Evolutionary conservation across 2,888 invertebrate genomes (phyloP), one percentile per base, ranked within the genome.

Genomic region (Lamellibrachia satsuma): DNA sequence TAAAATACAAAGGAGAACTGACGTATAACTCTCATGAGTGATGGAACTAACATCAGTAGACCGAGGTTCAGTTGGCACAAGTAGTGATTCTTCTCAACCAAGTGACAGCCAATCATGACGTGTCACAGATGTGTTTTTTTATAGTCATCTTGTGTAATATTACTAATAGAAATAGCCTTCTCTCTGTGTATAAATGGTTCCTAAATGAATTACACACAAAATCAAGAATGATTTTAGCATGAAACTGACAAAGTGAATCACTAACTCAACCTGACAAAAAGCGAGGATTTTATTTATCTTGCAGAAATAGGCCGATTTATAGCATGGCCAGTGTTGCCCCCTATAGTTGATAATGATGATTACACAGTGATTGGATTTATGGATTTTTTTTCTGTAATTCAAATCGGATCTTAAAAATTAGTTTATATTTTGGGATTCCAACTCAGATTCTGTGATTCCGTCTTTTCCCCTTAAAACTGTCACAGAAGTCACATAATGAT

Each of bases 51-150:
- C 22, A 6, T 22, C 75, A 75, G n/a, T 11, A 75, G 15, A 22
- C n/a, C 75, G 22, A 3, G 75, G 75, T 22, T 75, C 4, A 75
- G 75, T n/a, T 75, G 3, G 3, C 15, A 75, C 22, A n/a, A 22
- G 75, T 22, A 75, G 75, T 75, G 75, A 75, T 75, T 75, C n/a
- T 75, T 75, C 75, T 75, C 75, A 75, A 75, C 22, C 75, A 75
- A 22, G n/a, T 75, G 75, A 75, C 75, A 75, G 3, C 75, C 75
- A 11, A n/a, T 75, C 75, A 3, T 22, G 75, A 75, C 0, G 22
- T 75, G 75, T 15, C 11, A 4, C 22, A 4, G 22, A 75, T 15
- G 57, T 57, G 57, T 57, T 75, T 1, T 75, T 75, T 75, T 75
- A 4, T n/a, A 75, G 75, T 6, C 75, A 22, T 6, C 75, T 4